Base-by-base conservation (phyloP, 2,888 invertebrate species). In the Lissonota sp. region DNA sequence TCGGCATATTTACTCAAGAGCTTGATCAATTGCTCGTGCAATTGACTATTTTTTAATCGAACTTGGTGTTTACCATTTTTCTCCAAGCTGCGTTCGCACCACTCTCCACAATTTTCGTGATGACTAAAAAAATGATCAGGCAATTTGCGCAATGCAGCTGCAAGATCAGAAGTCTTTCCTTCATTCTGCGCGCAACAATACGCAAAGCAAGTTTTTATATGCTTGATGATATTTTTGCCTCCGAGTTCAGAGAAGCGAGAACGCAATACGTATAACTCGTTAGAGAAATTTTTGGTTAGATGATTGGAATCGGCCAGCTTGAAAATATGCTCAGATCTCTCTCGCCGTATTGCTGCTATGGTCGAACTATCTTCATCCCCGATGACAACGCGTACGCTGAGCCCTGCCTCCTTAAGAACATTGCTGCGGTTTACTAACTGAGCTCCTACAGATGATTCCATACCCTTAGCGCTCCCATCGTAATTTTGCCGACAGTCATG, bases 401-500 rank as follows among this genome's bases (percentile, higher is more conserved):
- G 16, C 49, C 70, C 72, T 53, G 46, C 12, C 40, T 86, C 76
- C 77, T 85, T 79, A 10, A 87, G 72, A 75, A 86, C 80, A 1
- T 8, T 49, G 64, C 87, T 87, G 4, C 73, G 57, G 57, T 83
- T 85, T 6, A 84, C 69, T 16, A 88, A 39, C 55, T 82, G 39
- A 6, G 80, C 84, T 4, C 84, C 87, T 5, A 83, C 84, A 72
- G 85, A 75, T 10, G 88, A 71, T 69, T 89, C 87, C 88, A 89
- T 89, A 0, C 87, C 86, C 79, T 90, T 88, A 0, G 88, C 87
- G 72, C 88, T 89, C 6, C 86, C 88, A 6, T 49, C 7, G 55
- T 87, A 88, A 64, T 88, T 88, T 60, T 78, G 37, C 5, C 88
- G 75, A 53, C 87, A 88, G 62, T 88, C 87, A 67, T 89, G 88